Evolutionary conservation across 2,113 vertebrate genomes (phyloP).

Genomic region (Elephas maximus): DNA sequence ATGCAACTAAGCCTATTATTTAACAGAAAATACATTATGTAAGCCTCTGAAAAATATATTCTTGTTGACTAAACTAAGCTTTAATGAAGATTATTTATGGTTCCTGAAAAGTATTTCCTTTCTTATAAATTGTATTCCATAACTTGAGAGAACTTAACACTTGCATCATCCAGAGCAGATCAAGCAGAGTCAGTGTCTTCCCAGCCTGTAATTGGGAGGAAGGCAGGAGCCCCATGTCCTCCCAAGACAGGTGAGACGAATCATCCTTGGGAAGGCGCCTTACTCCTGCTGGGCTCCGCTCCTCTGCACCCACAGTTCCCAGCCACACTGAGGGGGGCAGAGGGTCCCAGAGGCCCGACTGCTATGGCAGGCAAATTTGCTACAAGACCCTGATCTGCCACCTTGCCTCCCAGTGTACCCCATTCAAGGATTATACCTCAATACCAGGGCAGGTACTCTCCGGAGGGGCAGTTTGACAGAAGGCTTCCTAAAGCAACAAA

Average conservation of each 20-base stretch:
- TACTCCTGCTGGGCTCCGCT: not conserved
- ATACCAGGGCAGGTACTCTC: not conserved
- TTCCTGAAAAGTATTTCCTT: constrained; percentile 55
- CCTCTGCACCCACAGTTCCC: too few relatives aligned
- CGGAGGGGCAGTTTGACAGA: not conserved
- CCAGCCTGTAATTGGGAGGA: not conserved
- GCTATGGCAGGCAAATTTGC: not conserved
- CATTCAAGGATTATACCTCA: not conserved
- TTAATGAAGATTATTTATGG: constrained; percentile 64
- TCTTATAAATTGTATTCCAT: not conserved
- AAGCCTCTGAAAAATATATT: not conserved
- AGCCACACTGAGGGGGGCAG: not conserved
- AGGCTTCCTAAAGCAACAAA: not conserved
- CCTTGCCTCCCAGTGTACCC: accelerated
- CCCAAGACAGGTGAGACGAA: not conserved
- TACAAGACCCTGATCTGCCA: not conserved
- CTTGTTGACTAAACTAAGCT: constrained; percentile 51
- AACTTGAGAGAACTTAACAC: constrained; percentile 9
- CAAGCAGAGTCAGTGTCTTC: not conserved
- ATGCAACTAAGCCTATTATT: constrained; percentile 42
- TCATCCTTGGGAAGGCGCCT: not conserved
- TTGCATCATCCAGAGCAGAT: not conserved
- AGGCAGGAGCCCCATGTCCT: not conserved
- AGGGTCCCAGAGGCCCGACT: accelerated
- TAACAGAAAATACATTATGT: constrained; percentile 76